Percentiles rank a stretch among this genome's conserved stretches.
Evolutionary conservation across 2,113 vertebrate species (phyloP).

Genomic region (Trichomycterus rosablanca): DNA sequence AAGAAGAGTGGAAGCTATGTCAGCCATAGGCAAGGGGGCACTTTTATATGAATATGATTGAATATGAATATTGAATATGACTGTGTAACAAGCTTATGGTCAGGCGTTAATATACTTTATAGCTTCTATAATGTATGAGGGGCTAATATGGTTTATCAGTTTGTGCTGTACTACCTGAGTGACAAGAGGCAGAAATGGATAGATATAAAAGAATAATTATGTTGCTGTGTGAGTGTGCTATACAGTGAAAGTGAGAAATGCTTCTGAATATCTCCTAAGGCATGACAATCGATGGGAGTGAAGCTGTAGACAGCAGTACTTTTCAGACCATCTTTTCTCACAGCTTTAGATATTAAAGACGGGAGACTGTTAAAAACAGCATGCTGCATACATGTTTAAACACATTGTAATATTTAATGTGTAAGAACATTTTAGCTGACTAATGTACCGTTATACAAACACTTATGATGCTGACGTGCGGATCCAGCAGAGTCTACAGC

Average conservation of each 20-base stretch:
- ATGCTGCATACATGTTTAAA: background rate
- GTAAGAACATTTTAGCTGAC: background rate
- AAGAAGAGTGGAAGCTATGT: too few species aligned
- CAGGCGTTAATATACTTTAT: too few species aligned
- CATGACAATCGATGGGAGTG: conserved; percentile 32
- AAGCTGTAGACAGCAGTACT: conserved; percentile 31
- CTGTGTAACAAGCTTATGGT: too few species aligned
- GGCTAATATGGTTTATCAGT: too few species aligned
- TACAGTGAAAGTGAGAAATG: conserved; percentile 16
- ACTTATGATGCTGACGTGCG: too few species aligned
- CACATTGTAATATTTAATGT: background rate
- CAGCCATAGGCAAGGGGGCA: too few species aligned
- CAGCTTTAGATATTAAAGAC: conserved; percentile 27
- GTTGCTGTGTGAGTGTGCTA: background rate
- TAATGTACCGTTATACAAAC: background rate
- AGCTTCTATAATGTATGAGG: too few species aligned
- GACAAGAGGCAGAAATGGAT: conserved; percentile 19
- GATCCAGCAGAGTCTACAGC: too few species aligned
- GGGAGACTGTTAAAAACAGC: background rate
- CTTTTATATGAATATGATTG: too few species aligned
- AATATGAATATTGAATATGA: too few species aligned
- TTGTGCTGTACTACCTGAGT: too few species aligned
- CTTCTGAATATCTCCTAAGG: conserved; percentile 37
- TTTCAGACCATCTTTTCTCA: background rate
- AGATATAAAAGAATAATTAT: conserved; percentile 2